Evolutionary conservation across 1,140 invertebrate species (phyloP).

Genomic region (Heliconius nattereri): DNA sequence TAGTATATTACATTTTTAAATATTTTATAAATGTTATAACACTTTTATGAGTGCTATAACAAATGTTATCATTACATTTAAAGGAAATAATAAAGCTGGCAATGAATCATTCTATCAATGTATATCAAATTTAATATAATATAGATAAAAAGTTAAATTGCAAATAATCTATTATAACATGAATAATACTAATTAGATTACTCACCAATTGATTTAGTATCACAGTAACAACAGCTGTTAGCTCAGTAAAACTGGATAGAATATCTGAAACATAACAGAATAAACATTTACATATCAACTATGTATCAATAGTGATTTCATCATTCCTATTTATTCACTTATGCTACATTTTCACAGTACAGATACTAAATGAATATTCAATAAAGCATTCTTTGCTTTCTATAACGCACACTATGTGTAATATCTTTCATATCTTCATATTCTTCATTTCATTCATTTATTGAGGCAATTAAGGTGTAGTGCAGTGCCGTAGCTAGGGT

Average conservation of each 20-base stretch:
- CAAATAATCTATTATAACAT: not conserved
- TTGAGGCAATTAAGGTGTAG: too few species aligned
- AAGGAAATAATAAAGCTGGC: not conserved
- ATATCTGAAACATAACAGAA: slow-evolving; percentile 38
- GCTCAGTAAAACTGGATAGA: slow-evolving; percentile 32
- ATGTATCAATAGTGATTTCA: not conserved
- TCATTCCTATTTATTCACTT: not conserved
- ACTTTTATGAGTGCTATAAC: too few species aligned
- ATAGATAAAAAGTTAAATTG: not conserved
- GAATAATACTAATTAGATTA: slow-evolving; percentile 13
- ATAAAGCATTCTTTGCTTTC: not conserved
- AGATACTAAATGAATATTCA: not conserved
- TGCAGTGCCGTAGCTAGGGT: too few species aligned
- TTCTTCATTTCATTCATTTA: too few species aligned
- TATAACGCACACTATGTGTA: not conserved
- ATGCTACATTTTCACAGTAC: not conserved
- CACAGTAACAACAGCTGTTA: slow-evolving; percentile 47
- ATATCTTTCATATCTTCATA: not conserved
- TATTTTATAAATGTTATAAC: too few species aligned
- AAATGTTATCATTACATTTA: too few species aligned
- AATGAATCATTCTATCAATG: not conserved
- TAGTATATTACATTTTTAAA: too few species aligned
- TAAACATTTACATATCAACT: not conserved
- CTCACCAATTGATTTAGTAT: slow-evolving; percentile 55
- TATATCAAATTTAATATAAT: not conserved